These are phyloP conservation scores for Petromus typicus DNA, from an alignment of 2,113 vertebrate genomes.

Conservation along the genomic window DNA sequence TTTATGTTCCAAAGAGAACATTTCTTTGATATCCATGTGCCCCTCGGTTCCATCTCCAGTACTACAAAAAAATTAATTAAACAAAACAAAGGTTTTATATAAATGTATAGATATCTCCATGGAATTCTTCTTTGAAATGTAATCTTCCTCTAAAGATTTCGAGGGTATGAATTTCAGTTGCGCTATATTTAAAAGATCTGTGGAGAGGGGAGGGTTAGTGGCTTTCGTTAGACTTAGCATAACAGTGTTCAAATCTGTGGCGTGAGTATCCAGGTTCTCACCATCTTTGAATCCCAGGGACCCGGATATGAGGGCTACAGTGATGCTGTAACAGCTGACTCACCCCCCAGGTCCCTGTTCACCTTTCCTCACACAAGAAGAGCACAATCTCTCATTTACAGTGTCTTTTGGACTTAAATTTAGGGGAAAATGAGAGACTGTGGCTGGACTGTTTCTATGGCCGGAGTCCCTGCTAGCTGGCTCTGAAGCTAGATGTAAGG, in stretches of 20 bases:
- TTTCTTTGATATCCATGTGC: not conserved
- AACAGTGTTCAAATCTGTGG: not conserved
- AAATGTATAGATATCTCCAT: not conserved
- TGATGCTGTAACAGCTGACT: not conserved
- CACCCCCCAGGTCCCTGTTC: not conserved
- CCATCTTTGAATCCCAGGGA: not conserved
- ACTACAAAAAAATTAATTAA: not conserved
- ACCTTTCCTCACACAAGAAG: not conserved
- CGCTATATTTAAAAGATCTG: not conserved
- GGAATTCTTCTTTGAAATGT: conserved; percentile 11
- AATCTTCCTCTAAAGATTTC: conserved; percentile 17
- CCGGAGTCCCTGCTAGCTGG: not conserved
- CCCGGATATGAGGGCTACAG: not conserved
- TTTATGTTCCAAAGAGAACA: too few species aligned
- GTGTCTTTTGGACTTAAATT: not conserved
- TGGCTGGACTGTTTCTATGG: not conserved
- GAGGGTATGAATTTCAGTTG: not conserved
- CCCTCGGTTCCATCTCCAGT: not conserved
- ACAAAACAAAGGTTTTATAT: not conserved
- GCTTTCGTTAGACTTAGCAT: not conserved
- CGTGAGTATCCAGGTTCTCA: not conserved
- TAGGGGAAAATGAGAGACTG: not conserved
- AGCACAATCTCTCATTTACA: not conserved
- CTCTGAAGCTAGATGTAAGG: not conserved
- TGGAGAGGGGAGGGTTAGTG: not conserved